phyloP scores from a whole-genome alignment of 2,113 vertebrate species.

The Phoenicopterus ruber region DNA sequence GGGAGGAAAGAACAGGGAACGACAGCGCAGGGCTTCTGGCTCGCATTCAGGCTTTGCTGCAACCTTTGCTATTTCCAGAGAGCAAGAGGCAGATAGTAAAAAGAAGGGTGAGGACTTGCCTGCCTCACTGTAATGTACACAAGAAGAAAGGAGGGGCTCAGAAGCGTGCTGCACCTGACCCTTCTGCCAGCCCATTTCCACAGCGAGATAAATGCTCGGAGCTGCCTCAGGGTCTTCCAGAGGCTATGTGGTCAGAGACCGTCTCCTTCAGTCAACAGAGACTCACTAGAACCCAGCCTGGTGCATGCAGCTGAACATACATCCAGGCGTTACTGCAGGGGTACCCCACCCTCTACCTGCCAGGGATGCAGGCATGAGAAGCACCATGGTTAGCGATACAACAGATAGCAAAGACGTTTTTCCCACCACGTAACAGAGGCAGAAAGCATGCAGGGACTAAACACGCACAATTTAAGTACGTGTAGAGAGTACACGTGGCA shows the following conservation, averaged over 20 bases:
- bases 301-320: background rate
- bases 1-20: background rate
- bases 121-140: background rate
- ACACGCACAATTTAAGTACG: background rate
- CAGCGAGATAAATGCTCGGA: background rate
- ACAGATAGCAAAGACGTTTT: background rate
- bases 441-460: background rate
- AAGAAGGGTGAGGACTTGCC: background rate
- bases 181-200: background rate
- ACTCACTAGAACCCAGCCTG: background rate
- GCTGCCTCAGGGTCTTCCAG: background rate
- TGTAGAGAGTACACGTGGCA: fast-evolving
- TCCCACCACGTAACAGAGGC: fast-evolving
- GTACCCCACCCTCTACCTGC: background rate
- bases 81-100: background rate
- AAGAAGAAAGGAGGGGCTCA: conserved; percentile 10
- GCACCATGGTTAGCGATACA: fast-evolving
- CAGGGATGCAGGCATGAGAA: background rate
- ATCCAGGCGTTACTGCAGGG: background rate
- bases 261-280: background rate
- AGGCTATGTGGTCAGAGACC: fast-evolving
- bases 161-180: background rate
- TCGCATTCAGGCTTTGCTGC: background rate
- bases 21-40: background rate
- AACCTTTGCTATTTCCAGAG: conserved; percentile 20